Evolutionary conservation across 2,113 vertebrate genomes (phyloP).

Genomic region (Channa argus): DNA sequence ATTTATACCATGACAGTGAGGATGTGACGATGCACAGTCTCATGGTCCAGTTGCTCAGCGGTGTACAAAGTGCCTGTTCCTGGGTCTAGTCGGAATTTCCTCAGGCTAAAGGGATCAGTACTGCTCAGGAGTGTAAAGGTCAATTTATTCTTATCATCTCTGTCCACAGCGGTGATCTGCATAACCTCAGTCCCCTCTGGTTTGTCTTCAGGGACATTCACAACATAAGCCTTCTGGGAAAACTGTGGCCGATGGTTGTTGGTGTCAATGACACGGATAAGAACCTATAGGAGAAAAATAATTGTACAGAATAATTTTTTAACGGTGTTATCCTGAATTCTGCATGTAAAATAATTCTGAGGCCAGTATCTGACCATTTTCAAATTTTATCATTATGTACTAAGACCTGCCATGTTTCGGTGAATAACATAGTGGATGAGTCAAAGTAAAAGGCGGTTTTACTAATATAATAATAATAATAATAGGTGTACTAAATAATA

Average conservation of each 20-base stretch:
- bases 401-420: too few relatives aligned
- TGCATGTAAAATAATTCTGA: neutral
- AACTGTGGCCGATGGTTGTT: conserved; percentile 97
- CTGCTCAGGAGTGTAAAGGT: conserved; percentile 96
- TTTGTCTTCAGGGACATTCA: conserved; percentile 90
- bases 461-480: too few relatives aligned
- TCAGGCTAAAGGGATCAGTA: conserved; percentile 91
- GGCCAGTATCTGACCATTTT: neutral
- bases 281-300: conserved; percentile 82
- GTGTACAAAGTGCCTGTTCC: conserved; percentile 90
- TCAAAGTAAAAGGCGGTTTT: neutral
- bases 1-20: conserved; percentile 93
- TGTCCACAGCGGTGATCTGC: conserved; percentile 89
- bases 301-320: neutral
- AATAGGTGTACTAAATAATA: too few relatives aligned
- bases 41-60: conserved; percentile 91
- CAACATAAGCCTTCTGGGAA: conserved; percentile 89
- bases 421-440: neutral
- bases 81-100: conserved; percentile 94
- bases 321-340: too few relatives aligned
- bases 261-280: conserved; percentile 96
- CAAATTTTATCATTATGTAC: neutral
- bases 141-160: conserved; percentile 97
- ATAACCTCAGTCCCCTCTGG: conserved; percentile 90
- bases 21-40: conserved; percentile 90